Evolutionary conservation across 1,140 invertebrate species (phyloP), one percentile per base, ranked within the genome.

Genomic region (Drosophila ohnishii): DNA sequence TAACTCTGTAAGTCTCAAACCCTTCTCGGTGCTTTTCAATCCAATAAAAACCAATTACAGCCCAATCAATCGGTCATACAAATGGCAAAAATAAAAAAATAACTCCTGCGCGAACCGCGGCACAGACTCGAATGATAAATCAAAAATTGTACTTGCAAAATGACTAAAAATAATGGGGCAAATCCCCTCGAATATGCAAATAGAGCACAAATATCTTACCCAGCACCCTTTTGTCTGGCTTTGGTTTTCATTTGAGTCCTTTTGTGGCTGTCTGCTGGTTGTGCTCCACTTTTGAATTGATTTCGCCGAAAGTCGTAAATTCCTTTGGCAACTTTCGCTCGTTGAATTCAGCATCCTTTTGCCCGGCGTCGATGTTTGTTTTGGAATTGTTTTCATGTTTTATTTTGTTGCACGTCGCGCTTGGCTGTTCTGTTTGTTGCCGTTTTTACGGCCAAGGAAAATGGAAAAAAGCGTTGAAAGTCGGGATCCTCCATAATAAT

Each of bases 271-370:
- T 73, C 70, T 42, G 44, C 61, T 40, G 53, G 72, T 70, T 62
- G 14, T 80, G 80, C 62, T 75, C 64, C 69, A 87, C 67, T 83
- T 88, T 83, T 61, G 63, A 79, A 87, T 87, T 83, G 84, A 83
- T 83, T 87, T 83, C 63, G 75, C 75, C 79, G 63, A 80, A 83
- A 87, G 84, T 80, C 76, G 84, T 87, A 87, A 88, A 87, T 87
- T 87, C 84, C 76, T 87, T 87, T 87, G 55, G 62, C 40, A 86
- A 86, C 82, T 86, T 86, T 86, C 82, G 78, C 75, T 76, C 51
- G 51, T 50, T 71, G 66, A 71, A 59, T 59, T 40, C 47, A 40
- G 69, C 53, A 71, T 71, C 69, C 69, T 71, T 50, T 48, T 48
- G 66, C 28, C 69, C 22, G 42, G 22, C 66, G 45, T 50, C 50